phyloP scores from a whole-genome alignment of 1,140 invertebrate genomes.

The Diprion similis region DNA sequence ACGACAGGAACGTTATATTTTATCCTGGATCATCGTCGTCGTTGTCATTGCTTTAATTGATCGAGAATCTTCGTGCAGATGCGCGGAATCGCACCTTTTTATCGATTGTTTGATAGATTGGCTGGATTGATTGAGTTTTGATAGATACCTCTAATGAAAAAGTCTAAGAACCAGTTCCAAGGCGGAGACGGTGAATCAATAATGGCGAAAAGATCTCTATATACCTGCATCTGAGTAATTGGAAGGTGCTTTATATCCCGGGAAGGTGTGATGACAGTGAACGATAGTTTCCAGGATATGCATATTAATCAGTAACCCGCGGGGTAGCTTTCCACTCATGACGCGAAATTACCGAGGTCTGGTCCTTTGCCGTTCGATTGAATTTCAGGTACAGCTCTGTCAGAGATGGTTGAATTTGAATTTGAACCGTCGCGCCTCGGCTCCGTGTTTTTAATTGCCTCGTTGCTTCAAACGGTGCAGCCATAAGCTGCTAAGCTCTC shows the following conservation, averaged over 20 bases:
- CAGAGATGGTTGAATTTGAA: background rate
- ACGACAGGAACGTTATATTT: too few species aligned
- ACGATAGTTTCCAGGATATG: constrained; percentile 1
- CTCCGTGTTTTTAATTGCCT: background rate
- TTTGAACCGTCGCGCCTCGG: background rate
- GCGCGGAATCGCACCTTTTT: too few species aligned
- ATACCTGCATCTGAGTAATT: background rate
- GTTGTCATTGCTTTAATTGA: too few species aligned
- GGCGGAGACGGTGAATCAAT: too few species aligned
- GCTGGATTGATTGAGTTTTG: background rate
- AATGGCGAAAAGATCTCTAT: background rate
- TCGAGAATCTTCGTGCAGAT: too few species aligned
- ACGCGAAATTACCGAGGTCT: background rate
- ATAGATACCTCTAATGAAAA: background rate
- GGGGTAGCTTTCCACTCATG: background rate
- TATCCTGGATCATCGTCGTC: too few species aligned
- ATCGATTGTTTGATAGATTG: too few species aligned
- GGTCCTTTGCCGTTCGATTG: background rate
- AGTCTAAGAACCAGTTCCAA: too few species aligned
- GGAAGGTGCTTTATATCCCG: background rate
- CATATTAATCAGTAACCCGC: background rate
- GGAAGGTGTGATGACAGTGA: background rate
- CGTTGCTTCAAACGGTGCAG: too few species aligned
- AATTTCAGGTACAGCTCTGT: background rate
- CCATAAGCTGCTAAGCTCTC: too few species aligned